Conservation (phyloP, 2,797 vertebrate genomes). For the Heteromormyrus szaboi region DNA sequence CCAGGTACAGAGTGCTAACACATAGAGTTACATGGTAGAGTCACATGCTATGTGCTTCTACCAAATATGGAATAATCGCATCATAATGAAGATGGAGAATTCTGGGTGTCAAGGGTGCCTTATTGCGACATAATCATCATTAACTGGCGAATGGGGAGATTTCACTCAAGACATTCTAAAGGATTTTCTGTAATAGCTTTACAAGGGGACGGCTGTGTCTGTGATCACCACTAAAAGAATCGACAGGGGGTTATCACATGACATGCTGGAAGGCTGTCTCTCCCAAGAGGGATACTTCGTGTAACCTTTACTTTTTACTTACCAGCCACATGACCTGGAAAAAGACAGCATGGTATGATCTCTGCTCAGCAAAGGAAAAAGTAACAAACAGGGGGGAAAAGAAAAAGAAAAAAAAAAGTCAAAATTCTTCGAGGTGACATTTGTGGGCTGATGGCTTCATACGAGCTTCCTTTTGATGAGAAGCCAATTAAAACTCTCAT, state of each 20-base stretch:
- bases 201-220: not conserved
- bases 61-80: not conserved
- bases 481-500: not conserved
- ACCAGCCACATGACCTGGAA: not conserved
- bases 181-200: not conserved
- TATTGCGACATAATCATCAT: not conserved
- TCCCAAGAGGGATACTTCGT: not conserved
- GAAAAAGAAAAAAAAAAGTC: not conserved
- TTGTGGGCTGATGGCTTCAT: not conserved
- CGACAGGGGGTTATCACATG: constrained; percentile 1
- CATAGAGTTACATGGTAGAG: not conserved
- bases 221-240: not conserved
- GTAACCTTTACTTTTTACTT: not conserved
- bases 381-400: not conserved
- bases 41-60: not conserved
- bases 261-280: not conserved
- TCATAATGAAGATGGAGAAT: not conserved
- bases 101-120: not conserved
- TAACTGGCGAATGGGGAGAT: not conserved
- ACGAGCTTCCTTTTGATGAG: not conserved
- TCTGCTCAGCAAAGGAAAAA: not conserved
- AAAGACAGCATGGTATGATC: not conserved
- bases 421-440: not conserved
- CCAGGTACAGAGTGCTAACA: not conserved
- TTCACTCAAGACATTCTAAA: not conserved